Conservation (phyloP, 2,888 invertebrate genomes). For the Serrognathus titanus region DNA sequence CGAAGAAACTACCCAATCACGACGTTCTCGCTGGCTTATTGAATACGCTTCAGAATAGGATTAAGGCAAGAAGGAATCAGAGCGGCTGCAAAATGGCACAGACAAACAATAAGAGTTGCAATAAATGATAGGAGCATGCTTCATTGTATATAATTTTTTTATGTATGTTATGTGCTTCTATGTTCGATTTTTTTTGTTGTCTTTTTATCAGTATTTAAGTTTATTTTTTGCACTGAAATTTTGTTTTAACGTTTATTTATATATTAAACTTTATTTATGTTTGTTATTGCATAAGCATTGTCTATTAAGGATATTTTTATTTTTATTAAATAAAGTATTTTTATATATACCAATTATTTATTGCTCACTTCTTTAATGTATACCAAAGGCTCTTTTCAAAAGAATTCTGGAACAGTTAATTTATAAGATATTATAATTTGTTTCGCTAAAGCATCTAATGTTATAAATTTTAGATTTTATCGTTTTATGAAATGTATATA, state of each 20-base stretch:
- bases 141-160: background rate
- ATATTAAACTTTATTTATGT: slow-evolving; percentile 1
- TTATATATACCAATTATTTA: background rate
- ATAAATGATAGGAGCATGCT: background rate
- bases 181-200: background rate
- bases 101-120: slow-evolving; percentile 1
- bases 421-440: too few relatives aligned
- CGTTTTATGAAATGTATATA: too few relatives aligned
- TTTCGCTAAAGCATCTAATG: too few relatives aligned
- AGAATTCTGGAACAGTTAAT: too few relatives aligned
- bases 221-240: slow-evolving; percentile 1
- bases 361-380: too few relatives aligned
- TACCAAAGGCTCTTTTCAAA: too few relatives aligned
- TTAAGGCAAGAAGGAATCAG: slow-evolving; percentile 59
- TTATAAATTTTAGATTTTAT: too few relatives aligned
- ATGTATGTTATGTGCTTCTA: background rate
- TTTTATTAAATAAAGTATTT: slow-evolving; percentile 1
- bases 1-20: slow-evolving; percentile 85
- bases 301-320: slow-evolving; percentile 1
- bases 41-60: slow-evolving; percentile 75
- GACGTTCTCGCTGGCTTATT: slow-evolving; percentile 82
- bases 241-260: background rate
- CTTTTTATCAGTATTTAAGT: background rate
- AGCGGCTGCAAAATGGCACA: slow-evolving; percentile 13
- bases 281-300: slow-evolving; percentile 3